Conservation (phyloP, 2,888 invertebrate species). For the Oscheius sp. region DNA sequence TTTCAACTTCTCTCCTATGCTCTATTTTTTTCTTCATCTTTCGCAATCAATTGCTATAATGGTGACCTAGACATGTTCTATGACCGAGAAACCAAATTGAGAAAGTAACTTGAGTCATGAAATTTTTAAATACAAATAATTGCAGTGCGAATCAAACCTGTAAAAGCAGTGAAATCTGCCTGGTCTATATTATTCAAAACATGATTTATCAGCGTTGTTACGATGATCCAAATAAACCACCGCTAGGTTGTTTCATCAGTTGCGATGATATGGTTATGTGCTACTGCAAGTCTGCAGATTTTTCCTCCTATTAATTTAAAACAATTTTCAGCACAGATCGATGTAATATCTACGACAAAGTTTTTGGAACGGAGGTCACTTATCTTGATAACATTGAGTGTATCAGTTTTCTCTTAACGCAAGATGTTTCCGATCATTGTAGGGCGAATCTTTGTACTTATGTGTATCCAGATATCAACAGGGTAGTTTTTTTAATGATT, state of each 20-base stretch:
- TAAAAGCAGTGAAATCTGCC: background rate
- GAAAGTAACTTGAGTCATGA: background rate
- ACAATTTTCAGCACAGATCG: background rate
- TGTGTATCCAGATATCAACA: background rate
- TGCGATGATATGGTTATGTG: background rate
- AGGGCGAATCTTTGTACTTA: background rate
- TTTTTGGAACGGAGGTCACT: background rate
- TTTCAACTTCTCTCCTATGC: too few relatives aligned
- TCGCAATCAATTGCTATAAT: background rate
- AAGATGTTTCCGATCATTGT: too few relatives aligned
- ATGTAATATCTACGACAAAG: background rate
- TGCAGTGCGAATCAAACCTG: slow-evolving; percentile 4
- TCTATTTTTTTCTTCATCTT: background rate
- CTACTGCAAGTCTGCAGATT: slow-evolving; percentile 6
- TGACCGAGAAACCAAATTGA: background rate
- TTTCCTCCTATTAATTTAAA: too few relatives aligned
- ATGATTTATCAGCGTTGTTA: background rate
- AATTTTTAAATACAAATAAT: background rate
- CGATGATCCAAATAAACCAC: background rate
- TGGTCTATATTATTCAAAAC: background rate
- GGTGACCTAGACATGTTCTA: background rate
- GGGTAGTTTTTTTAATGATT: too few relatives aligned
- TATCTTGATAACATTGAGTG: background rate
- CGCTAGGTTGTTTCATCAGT: background rate
- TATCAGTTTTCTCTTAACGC: background rate